These are phyloP conservation scores for Aphis craccivora DNA, from an alignment of 1,140 invertebrate species.

Conservation along the genomic window DNA sequence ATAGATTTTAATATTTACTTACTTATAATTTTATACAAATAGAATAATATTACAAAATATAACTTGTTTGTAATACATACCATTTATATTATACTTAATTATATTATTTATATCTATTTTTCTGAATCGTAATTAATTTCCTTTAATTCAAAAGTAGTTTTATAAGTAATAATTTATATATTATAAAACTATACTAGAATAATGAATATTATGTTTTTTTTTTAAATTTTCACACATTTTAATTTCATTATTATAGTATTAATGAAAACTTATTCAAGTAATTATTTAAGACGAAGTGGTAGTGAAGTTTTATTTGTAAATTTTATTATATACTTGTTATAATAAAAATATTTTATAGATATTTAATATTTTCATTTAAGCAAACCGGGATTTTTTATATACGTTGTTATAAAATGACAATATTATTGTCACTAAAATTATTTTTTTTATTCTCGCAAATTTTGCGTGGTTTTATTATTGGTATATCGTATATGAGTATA, in stretches of 20 bases:
- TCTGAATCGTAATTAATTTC: background rate
- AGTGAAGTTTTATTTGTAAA: background rate
- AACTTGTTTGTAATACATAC: background rate
- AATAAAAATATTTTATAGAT: background rate
- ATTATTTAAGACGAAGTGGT: background rate
- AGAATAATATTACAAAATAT: background rate
- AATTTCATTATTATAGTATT: slow-evolving; percentile 13
- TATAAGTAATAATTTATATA: background rate
- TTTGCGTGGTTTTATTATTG: background rate
- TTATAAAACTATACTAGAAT: background rate
- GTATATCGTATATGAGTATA: background rate
- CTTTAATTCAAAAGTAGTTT: background rate
- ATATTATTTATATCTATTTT: background rate
- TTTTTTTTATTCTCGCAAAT: background rate
- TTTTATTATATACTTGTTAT: background rate
- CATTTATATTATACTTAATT: background rate
- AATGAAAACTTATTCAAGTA: background rate
- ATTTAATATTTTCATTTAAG: background rate
- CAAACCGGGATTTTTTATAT: background rate
- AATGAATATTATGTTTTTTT: background rate
- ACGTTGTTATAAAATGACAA: background rate
- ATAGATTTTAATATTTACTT: background rate
- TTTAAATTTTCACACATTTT: background rate
- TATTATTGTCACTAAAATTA: background rate
- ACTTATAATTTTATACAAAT: background rate